Evolutionary conservation across 2,888 invertebrate genomes (phyloP).

Genomic region (Venustoraphidia nigricollis): DNA sequence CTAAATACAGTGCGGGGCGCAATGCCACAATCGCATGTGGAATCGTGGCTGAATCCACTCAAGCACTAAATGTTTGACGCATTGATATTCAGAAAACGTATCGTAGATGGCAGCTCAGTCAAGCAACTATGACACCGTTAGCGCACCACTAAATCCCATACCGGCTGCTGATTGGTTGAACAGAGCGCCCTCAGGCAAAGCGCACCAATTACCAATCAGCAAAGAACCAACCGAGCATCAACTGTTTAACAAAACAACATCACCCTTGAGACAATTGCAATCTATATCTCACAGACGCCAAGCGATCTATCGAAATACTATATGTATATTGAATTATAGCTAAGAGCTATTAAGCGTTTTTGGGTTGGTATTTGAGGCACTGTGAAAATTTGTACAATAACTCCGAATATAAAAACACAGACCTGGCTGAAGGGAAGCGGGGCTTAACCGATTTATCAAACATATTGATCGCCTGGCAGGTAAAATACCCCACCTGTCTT

Average conservation of each 20-base stretch:
- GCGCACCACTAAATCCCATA: slow-evolving; percentile 24
- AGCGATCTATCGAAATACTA: too few relatives aligned
- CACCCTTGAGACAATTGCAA: background rate
- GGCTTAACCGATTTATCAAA: too few relatives aligned
- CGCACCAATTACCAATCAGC: slow-evolving; percentile 26
- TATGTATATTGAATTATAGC: too few relatives aligned
- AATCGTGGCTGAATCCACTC: slow-evolving; percentile 1
- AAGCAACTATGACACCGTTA: slow-evolving; percentile 15
- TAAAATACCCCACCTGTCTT: too few relatives aligned
- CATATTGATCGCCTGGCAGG: too few relatives aligned
- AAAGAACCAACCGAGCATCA: background rate
- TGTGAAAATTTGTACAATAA: too few relatives aligned
- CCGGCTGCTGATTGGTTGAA: slow-evolving; percentile 27
- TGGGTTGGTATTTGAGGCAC: too few relatives aligned
- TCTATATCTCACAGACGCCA: too few relatives aligned
- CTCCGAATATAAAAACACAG: too few relatives aligned
- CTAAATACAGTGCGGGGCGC: too few relatives aligned
- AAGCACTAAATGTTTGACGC: background rate
- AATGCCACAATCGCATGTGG: background rate
- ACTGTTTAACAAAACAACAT: slow-evolving; percentile 4
- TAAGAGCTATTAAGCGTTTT: too few relatives aligned
- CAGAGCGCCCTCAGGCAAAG: slow-evolving; percentile 14
- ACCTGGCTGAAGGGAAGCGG: too few relatives aligned
- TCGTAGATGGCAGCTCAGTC: slow-evolving; percentile 7
- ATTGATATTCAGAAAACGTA: slow-evolving; percentile 4